phyloP scores from a whole-genome alignment of 2,888 invertebrate species.

The Lasius platythorax region DNA sequence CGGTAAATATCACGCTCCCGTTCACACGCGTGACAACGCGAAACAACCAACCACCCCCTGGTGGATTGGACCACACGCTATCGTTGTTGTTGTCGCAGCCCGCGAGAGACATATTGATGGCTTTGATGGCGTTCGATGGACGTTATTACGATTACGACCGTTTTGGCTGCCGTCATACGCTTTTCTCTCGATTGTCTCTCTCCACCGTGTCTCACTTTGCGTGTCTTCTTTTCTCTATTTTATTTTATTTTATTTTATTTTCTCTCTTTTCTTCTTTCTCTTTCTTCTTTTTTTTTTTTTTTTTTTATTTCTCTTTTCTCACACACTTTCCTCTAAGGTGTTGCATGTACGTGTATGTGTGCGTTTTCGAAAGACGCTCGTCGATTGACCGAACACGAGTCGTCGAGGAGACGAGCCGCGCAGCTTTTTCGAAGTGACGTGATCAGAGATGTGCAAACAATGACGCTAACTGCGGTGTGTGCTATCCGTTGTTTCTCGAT shows the following conservation, averaged over 20 bases:
- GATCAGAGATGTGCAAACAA: constrained; percentile 39
- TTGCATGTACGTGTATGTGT: constrained; percentile 71
- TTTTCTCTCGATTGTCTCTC: constrained; percentile 47
- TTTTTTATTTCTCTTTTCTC: constrained; percentile 9
- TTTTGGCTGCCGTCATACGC: constrained; percentile 62
- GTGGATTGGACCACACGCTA: constrained; percentile 25
- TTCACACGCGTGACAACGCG: constrained; percentile 15
- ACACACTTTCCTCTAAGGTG: constrained; percentile 57
- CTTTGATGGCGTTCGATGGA: constrained; percentile 42
- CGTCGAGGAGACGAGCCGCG: constrained; percentile 26
- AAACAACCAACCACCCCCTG: constrained; percentile 6
- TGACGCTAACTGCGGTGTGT: constrained; percentile 43
- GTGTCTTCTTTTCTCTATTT: constrained; percentile 9
- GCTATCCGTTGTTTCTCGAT: constrained; percentile 39
- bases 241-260: not conserved
- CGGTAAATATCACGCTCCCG: constrained; percentile 17
- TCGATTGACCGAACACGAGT: constrained; percentile 3
- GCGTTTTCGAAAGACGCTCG: constrained; percentile 56
- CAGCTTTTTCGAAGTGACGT: constrained; percentile 44
- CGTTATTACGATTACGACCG: constrained; percentile 51
- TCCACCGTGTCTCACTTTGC: constrained; percentile 8
- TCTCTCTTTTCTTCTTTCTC: not conserved
- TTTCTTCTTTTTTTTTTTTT: constrained; percentile 7
- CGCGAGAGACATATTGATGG: constrained; percentile 48
- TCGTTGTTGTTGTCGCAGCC: constrained; percentile 37